Base-by-base conservation (phyloP, 2,888 invertebrate species). In the Chloroclystis v-ata region DNA sequence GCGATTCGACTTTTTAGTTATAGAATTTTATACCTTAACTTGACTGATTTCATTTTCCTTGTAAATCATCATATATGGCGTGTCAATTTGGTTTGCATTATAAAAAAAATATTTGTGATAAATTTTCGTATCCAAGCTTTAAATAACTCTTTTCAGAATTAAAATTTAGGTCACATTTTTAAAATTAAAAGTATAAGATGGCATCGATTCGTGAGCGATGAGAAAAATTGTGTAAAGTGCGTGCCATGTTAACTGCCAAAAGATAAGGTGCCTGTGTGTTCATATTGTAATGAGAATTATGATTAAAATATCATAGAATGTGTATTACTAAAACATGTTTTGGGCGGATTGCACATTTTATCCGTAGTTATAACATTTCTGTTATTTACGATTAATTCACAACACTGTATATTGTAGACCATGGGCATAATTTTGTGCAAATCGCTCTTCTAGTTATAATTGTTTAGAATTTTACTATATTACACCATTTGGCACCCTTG, bases 211-310 rank as follows among this genome's bases (percentile, higher is more conserved):
- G 64, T 59, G 61, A 56, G 64, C 59, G 56, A 59, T 54, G 63
- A 59, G 51, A 60, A 56, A 52, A 58, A 59, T 20, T 57, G 59
- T 63, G 59, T 64, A 55, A 56, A 64, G 50, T 59, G 69, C 65
- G 84, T 85, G 85, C 84, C 84, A 85, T 85, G 69, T 68, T 67
- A 62, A 76, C 77, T 79, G 82, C 80, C 84, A 81, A 81, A 73
- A 69, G 62, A 69, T 79, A 78, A 83, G 80, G 79, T 79, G 84
- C 85, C 84, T 82, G 80, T 77, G 86, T 85, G 85, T 86, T 85
- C 84, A 85, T 65, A 65, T 74, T 70, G 60, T 63, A 68, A 69
- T 59, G 59, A 71, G 65, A 67, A 62, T 63, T 66, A 69, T 66
- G 66, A 61, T 47, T 72, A 63, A 64, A 72, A 63, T 67, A 63